Conservation (phyloP, 2,888 invertebrate species). For the Acanthoscelides obtectus region DNA sequence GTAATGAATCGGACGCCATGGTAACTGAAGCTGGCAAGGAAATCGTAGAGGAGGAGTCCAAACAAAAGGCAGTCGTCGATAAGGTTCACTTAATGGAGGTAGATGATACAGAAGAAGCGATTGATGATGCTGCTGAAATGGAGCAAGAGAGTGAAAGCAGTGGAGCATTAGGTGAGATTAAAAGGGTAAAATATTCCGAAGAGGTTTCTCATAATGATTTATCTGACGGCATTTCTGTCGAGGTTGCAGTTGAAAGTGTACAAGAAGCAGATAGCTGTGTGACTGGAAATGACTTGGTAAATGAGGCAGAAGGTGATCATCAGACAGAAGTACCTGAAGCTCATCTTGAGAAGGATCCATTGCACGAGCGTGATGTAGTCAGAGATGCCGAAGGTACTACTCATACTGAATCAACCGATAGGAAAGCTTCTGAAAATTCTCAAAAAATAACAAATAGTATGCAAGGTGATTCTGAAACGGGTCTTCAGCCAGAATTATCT, state of each 20-base stretch:
- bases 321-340: conserved; percentile 2
- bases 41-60: conserved; percentile 26
- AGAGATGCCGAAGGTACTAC: not conserved
- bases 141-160: not conserved
- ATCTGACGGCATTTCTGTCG: not conserved
- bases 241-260: too few relatives aligned
- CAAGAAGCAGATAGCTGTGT: not conserved
- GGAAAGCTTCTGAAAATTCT: too few relatives aligned
- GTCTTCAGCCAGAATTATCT: not conserved
- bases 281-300: too few relatives aligned
- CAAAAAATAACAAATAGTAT: too few relatives aligned
- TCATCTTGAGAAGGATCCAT: not conserved
- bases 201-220: not conserved
- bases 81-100: conserved; percentile 7
- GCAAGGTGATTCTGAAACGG: too few relatives aligned
- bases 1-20: conserved; percentile 37
- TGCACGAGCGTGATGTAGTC: not conserved
- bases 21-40: conserved; percentile 23
- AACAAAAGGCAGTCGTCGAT: conserved; percentile 5
- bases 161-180: not conserved
- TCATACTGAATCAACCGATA: too few relatives aligned
- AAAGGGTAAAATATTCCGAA: not conserved
- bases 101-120: conserved; percentile 2
- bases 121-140: not conserved
- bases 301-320: not conserved